Conservation (phyloP, 2,888 invertebrate genomes). For the Hesperia comma region DNA sequence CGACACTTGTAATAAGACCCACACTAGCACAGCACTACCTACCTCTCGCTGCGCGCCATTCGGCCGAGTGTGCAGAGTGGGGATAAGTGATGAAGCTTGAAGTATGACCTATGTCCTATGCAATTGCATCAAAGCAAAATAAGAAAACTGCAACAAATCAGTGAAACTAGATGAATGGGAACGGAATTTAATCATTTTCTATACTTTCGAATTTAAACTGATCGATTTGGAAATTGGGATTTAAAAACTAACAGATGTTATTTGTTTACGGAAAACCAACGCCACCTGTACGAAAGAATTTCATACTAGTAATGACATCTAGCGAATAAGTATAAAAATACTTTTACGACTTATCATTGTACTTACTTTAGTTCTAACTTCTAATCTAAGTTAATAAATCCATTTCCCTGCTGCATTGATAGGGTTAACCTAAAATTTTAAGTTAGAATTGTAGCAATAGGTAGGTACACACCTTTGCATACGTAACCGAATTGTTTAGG, state of each 20-base stretch:
- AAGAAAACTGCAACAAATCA: background rate
- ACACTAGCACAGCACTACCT: conserved; percentile 55
- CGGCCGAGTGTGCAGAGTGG: conserved; percentile 65
- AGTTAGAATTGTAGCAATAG: too few relatives aligned
- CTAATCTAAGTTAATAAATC: background rate
- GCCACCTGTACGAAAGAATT: conserved; percentile 1
- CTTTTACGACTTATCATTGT: too few relatives aligned
- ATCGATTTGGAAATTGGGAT: too few relatives aligned
- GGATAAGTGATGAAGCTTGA: conserved; percentile 69
- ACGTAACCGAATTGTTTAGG: too few relatives aligned
- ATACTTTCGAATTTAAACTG: too few relatives aligned
- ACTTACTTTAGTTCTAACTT: too few relatives aligned
- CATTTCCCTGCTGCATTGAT: too few relatives aligned
- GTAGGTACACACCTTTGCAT: too few relatives aligned
- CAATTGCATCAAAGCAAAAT: background rate
- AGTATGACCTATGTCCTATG: conserved; percentile 33
- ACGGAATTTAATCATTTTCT: too few relatives aligned
- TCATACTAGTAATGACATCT: background rate
- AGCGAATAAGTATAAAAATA: background rate
- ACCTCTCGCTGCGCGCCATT: conserved; percentile 70
- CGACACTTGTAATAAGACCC: conserved; percentile 57
- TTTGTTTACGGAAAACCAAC: conserved; percentile 11
- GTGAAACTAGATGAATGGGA: background rate
- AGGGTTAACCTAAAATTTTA: too few relatives aligned
- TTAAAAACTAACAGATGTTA: conserved; percentile 9